Evolutionary conservation across 2,888 invertebrate genomes (phyloP), one percentile per base, ranked within the genome.

Genomic region (Epinotia bilunana): DNA sequence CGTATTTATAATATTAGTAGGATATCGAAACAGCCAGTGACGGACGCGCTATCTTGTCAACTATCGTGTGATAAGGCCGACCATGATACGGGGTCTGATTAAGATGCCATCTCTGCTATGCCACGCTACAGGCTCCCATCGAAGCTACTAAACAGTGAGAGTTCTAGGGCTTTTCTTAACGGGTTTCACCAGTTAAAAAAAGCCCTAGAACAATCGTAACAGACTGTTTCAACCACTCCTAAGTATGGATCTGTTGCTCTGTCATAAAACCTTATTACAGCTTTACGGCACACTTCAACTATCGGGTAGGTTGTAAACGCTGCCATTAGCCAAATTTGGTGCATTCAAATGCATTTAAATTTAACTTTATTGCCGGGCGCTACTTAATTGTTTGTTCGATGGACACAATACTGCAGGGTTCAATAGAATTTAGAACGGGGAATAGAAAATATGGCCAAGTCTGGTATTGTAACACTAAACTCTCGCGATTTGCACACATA

Each of bases 271-370:
- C n/a, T 43, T 69, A 46, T 69, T 58, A 58, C 58, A 58, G 20
- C 20, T 20, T 68, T 49, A 49, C 64, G 3, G 64, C 20, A 12
- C 43, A 43, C 28, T 58, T 69, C 60, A 69, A 57, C 69, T 58
- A 69, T 58, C 49, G 57, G 60, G 13, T 18, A 33, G 57, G 58
- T 16, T 20, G 33, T 57, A 60, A 69, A 69, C 23, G 58, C 43
- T 46, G 69, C 46, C 46, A 46, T 69, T 58, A 46, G 46, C 58
- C 60, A 23, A 71, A 62, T 62, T 61, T 49, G 53, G 71, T 11
- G 61, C 71, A 71, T 62, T 49, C 61, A 62, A 62, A 71, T 62
- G 61, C 70, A 49, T 70, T 61, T 49, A 60, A 60, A 62, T 62
- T 62, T 69, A 53, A 55, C 53, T 55, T 71, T n/a, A 62, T 49